These are phyloP conservation scores for Podargus strigoides DNA, from an alignment of 2,797 vertebrate genomes.

Conservation along the genomic window DNA sequence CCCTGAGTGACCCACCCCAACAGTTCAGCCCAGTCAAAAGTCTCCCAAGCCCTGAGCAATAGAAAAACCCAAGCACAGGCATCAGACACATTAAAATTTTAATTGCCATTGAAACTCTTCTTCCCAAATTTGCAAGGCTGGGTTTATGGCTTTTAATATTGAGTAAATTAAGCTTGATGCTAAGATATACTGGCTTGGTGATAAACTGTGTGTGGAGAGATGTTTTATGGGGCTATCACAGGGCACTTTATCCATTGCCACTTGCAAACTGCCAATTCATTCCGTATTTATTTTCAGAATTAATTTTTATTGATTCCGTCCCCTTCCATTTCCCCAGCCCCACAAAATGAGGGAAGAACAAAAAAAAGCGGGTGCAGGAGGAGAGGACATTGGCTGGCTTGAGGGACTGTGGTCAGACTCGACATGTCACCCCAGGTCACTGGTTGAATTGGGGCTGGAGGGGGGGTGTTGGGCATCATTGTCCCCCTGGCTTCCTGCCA, in stretches of 20 bases:
- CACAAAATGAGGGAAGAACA: neutral
- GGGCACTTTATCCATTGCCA: neutral
- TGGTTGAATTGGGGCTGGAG: neutral
- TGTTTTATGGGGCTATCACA: neutral
- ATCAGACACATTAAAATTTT: neutral
- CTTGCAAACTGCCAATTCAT: neutral
- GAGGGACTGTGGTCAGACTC: neutral
- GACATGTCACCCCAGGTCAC: neutral
- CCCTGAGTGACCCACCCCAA: neutral
- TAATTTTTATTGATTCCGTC: constrained; percentile 37
- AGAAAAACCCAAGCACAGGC: neutral
- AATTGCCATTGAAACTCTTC: neutral
- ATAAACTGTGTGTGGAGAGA: constrained; percentile 3
- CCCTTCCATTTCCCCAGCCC: neutral
- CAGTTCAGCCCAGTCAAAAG: neutral
- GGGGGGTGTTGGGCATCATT: neutral
- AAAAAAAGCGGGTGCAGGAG: neutral
- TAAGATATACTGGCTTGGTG: neutral
- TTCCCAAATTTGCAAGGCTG: neutral
- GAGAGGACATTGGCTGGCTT: neutral
- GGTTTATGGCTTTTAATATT: constrained; percentile 1
- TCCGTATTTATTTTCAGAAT: constrained; percentile 35
- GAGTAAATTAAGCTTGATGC: constrained; percentile 5
- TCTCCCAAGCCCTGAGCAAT: fast-evolving
- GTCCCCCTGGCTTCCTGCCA: neutral